Base-by-base conservation (phyloP, 2,888 invertebrate species). In the Venustoraphidia nigricollis region DNA sequence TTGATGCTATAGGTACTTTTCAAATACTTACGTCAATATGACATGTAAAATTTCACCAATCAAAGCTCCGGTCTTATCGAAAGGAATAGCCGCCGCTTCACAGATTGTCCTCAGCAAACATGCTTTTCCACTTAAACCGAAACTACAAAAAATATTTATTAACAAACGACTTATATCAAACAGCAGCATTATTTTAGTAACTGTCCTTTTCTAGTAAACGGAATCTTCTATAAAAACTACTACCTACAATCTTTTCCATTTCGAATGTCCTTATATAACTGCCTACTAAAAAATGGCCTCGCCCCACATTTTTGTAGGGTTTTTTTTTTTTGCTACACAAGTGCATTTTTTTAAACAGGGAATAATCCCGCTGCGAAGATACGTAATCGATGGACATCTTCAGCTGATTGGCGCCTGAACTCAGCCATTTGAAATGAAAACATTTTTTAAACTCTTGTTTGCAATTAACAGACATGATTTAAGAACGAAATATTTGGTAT, bases 91-190 rank as follows among this genome's bases (percentile, higher is more conserved):
- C 0, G 86, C 79, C 34, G 81, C 76, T 62, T 88, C 85, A 61
- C 88, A 88, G 61, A 88, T 83, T 54, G 80, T 76, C 56, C 83
- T 75, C 53, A 87, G 66, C 55, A 88, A 63, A 65, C 88, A 88
- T 37, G 76, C 75, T 53, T 79, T 74, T 8, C 83, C 83, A 47
- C 75, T 70, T 55, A 78, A 71, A 10, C 79, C 76, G 56, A 77
- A 73, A 58, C 80, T 82, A 62, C 51, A 64, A 66, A 53, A 52
- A 51, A 57, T 57, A 57, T 60, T 60, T 53, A 36, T 41, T 38
- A 37, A 27, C 43, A n/a, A 14, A 42, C 47, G 9, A 43, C 38
- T 36, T 10, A 27, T 27, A 27, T 6, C 27, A 27, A 27, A 27
- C 27, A 27, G 6, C 27, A 27, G n/a, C 41, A 36, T 17, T 39